A percentile compares a stretch with the other conserved stretches of the same genome.
phyloP scores from a whole-genome alignment of 2,797 vertebrate species.

The Urophycis tenuis region DNA sequence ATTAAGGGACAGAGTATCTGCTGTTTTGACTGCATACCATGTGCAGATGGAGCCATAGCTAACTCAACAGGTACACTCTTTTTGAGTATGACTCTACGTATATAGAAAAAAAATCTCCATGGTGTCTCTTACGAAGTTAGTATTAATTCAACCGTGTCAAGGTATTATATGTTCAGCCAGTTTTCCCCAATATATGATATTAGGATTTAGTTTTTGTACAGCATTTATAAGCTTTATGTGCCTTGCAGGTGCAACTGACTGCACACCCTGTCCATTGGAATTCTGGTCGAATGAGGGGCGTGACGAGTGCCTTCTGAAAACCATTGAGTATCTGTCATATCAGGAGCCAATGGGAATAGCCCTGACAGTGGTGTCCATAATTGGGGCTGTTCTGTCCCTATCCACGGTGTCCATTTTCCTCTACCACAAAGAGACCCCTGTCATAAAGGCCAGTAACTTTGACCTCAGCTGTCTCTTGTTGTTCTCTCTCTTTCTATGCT shows the following conservation, averaged over 20 bases:
- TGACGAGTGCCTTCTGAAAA: slow-evolving; percentile 63
- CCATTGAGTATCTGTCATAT: slow-evolving; percentile 64
- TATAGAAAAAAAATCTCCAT: not conserved
- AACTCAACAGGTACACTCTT: slow-evolving; percentile 62
- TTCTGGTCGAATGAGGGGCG: slow-evolving; percentile 66
- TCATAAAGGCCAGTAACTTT: slow-evolving; percentile 71
- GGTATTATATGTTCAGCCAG: not conserved
- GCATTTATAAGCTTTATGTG: not conserved
- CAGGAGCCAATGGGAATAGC: slow-evolving; percentile 63
- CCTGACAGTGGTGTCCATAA: slow-evolving; percentile 58
- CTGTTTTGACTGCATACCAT: slow-evolving; percentile 71
- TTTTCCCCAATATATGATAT: not conserved
- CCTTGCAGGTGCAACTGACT: slow-evolving; percentile 60
- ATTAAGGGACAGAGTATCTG: slow-evolving; percentile 61
- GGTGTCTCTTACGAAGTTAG: not conserved
- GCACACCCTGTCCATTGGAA: slow-evolving; percentile 59
- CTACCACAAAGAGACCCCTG: slow-evolving; percentile 60
- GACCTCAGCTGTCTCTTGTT: slow-evolving; percentile 68
- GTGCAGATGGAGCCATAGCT: slow-evolving; percentile 65
- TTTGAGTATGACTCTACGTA: not conserved
- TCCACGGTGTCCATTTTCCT: slow-evolving; percentile 54
- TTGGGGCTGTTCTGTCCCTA: slow-evolving; percentile 60
- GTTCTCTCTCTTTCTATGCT: slow-evolving; percentile 65
- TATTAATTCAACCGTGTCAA: not conserved
- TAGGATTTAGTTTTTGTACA: not conserved